Conservation (phyloP, 2,113 vertebrate species). For the Athene cunicularia region DNA sequence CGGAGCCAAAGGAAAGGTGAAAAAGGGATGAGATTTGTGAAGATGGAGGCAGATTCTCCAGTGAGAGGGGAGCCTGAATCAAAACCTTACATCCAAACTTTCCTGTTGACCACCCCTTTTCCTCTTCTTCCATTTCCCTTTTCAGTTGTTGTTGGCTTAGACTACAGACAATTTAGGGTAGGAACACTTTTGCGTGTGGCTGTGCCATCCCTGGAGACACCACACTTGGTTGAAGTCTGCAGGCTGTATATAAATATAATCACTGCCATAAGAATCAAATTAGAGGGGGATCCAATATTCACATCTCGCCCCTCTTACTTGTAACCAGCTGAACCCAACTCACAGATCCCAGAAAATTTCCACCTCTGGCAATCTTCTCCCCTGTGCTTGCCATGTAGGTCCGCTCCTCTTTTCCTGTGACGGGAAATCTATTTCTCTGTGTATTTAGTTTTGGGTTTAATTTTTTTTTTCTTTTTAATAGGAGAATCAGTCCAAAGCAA, state of each 20-base stretch:
- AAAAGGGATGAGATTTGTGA: neutral
- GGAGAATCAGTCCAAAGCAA: slow-evolving; percentile 12
- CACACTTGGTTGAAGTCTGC: slow-evolving; percentile 58
- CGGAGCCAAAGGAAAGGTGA: neutral
- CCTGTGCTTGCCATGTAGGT: slow-evolving; percentile 2
- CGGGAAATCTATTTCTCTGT: slow-evolving; percentile 40
- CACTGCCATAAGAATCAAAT: slow-evolving; percentile 64
- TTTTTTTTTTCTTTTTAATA: slow-evolving; percentile 9
- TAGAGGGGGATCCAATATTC: slow-evolving; percentile 57
- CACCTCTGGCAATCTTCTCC: slow-evolving; percentile 53
- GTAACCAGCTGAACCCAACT: slow-evolving; percentile 52
- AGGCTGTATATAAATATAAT: slow-evolving; percentile 66
- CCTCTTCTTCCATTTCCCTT: slow-evolving; percentile 59
- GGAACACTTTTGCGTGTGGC: slow-evolving; percentile 60
- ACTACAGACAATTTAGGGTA: slow-evolving; percentile 56
- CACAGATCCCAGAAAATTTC: slow-evolving; percentile 55
- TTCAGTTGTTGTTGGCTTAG: slow-evolving; percentile 62
- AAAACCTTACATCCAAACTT: slow-evolving; percentile 33
- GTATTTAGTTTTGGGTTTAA: slow-evolving; percentile 9
- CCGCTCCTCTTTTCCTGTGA: slow-evolving; percentile 38
- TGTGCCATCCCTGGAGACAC: slow-evolving; percentile 60
- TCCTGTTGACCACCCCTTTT: slow-evolving; percentile 41
- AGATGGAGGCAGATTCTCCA: neutral
- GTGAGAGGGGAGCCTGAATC: neutral
- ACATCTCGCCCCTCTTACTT: slow-evolving; percentile 30